Evolutionary conservation across 2,888 invertebrate genomes (phyloP), one percentile per base, ranked within the genome.

Genomic region (Luperina testacea): DNA sequence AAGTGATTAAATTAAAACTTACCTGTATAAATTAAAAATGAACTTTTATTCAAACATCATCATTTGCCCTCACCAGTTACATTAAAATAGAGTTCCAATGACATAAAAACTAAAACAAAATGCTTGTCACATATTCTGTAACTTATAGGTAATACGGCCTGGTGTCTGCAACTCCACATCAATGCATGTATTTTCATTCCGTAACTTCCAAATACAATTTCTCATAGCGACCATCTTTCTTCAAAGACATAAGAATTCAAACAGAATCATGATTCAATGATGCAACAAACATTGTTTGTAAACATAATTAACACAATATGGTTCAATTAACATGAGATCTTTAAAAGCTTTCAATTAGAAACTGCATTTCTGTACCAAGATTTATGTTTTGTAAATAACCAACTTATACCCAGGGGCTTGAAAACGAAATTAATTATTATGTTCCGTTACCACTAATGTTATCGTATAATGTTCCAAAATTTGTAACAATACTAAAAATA

Each of bases 271-370:
- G 78, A 81, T 73, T 78, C 75, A 75, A 38, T 57, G 48, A 73
- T 74, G 59, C 72, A 77, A 75, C 27, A 7, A 8, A 61, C 61
- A 67, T 20, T 74, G 61, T 77, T 75, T 72, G n/a, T 48, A 71
- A 61, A 75, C 0, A 0, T 63, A 77, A 74, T 82, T 75, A 77
- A 42, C 78, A 75, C 75, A 45, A 51, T 70, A 72, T 2, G n/a
- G 42, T 79, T 59, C 32, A 71, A 82, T 85, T 82, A 79, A 38
- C 78, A 77, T 11, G 0, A 20, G 9, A 27, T 63, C 63, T 53
- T 32, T 70, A 84, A 77, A 72, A 73, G 24, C 69, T 78, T 84
- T 72, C 42, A 72, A 64, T 84, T 64, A 69, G 70, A 13, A 51
- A 32, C 71, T 77, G 67, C 71, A 77, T 75, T 77, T 75, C 61